Evolutionary conservation across 2,888 invertebrate genomes (phyloP).

Genomic region (Iselma pallidipennis): DNA sequence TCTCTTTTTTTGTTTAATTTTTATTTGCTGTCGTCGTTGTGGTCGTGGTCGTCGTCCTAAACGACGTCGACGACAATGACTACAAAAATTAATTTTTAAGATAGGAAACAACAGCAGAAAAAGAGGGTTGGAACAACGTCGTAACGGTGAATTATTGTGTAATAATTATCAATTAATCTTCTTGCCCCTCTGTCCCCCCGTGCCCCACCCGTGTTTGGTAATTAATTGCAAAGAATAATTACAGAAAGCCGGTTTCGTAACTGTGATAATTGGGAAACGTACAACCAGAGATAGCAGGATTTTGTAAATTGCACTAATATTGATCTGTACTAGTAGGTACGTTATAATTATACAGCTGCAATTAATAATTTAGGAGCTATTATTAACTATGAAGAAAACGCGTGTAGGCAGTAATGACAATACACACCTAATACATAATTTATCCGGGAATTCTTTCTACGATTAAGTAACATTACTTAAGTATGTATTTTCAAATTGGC

Average conservation of each 20-base stretch:
- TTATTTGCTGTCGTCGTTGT: too few species aligned
- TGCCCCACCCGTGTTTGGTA: background rate
- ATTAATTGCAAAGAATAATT: slow-evolving; percentile 9
- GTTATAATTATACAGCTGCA: background rate
- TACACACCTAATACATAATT: slow-evolving; percentile 19
- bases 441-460: slow-evolving; percentile 9
- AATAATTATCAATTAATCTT: slow-evolving; percentile 9
- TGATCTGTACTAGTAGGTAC: slow-evolving; percentile 6
- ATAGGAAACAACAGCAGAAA: background rate
- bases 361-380: slow-evolving; percentile 18
- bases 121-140: background rate
- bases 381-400: slow-evolving; percentile 19
- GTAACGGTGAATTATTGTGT: slow-evolving; percentile 7
- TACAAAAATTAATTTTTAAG: background rate
- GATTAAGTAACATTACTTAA: slow-evolving; percentile 3
- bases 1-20: too few species aligned
- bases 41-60: too few species aligned
- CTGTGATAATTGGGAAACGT: slow-evolving; percentile 4
- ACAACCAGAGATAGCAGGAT: background rate
- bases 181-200: background rate
- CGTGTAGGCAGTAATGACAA: slow-evolving; percentile 17
- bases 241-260: slow-evolving; percentile 8
- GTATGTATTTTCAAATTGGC: background rate
- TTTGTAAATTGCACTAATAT: slow-evolving; percentile 13
- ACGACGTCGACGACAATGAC: background rate